A percentile compares a stretch with the other conserved stretches of the same genome.
phyloP scores from a whole-genome alignment of 1,140 invertebrate species.

The Pomacea maculata region DNA sequence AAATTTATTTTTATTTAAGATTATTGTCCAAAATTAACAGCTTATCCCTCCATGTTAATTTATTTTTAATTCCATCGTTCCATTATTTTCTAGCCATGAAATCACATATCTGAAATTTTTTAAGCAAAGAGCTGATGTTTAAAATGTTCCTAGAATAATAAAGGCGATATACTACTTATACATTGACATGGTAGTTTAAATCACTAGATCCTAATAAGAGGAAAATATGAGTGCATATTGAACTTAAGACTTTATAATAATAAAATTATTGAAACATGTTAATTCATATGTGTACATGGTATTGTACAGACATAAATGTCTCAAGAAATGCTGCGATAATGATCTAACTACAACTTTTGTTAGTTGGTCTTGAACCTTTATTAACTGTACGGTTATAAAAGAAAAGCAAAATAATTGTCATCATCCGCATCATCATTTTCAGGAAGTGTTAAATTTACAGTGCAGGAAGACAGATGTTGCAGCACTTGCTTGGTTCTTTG shows the following conservation, averaged over 20 bases:
- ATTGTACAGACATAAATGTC: too few relatives aligned
- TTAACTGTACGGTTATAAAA: not conserved
- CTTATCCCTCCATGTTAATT: not conserved
- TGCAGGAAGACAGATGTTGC: constrained; percentile 3
- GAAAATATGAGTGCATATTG: not conserved
- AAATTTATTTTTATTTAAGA: not conserved
- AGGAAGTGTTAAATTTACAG: constrained; percentile 22
- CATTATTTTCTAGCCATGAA: not conserved
- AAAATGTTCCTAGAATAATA: not conserved
- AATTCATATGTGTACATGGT: too few relatives aligned
- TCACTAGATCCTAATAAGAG: not conserved
- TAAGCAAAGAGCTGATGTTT: too few relatives aligned
- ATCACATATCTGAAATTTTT: not conserved
- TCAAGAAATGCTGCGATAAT: too few relatives aligned
- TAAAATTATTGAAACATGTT: too few relatives aligned
- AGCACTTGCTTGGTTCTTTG: constrained; percentile 26
- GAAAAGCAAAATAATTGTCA: not conserved
- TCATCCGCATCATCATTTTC: constrained; percentile 2
- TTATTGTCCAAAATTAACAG: not conserved
- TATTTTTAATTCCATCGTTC: not conserved
- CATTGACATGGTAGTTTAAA: not conserved
- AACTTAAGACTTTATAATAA: too few relatives aligned
- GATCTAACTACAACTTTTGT: not conserved
- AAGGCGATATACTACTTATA: not conserved
- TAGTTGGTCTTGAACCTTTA: not conserved